A percentile compares a stretch with the other conserved stretches of the same genome.
Conservation (phyloP, 2,888 invertebrate species). For the Resseliella maxima region DNA sequence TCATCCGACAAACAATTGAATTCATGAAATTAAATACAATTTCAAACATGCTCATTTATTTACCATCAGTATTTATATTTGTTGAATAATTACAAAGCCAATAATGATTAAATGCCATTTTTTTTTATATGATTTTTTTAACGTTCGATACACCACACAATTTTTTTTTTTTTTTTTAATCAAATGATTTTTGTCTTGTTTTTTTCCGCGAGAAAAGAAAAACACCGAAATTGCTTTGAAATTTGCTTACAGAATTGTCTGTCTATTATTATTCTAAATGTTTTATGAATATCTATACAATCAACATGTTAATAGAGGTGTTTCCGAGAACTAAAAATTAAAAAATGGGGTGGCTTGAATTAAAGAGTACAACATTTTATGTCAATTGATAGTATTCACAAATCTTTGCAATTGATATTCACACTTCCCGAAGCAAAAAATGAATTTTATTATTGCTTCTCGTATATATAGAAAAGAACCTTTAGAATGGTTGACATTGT, state of each 20-base stretch:
- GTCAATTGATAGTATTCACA: too few species aligned
- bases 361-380: too few species aligned
- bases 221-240: not conserved
- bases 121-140: not conserved
- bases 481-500: too few species aligned
- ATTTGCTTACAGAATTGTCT: not conserved
- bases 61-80: not conserved
- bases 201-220: too few species aligned
- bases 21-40: not conserved
- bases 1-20: not conserved
- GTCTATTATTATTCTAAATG: not conserved
- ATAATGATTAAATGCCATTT: conserved; percentile 22
- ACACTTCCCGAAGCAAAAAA: too few species aligned
- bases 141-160: not conserved
- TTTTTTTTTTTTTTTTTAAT: not conserved
- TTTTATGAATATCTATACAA: not conserved
- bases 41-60: not conserved
- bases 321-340: too few species aligned
- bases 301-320: conserved; percentile 19
- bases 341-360: too few species aligned
- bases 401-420: too few species aligned
- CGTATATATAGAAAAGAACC: too few species aligned
- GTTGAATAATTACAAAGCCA: conserved; percentile 54
- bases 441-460: too few species aligned
- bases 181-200: too few species aligned